Percentiles rank a stretch among this genome's conserved stretches.
phyloP scores from a whole-genome alignment of 1,140 invertebrate species.

The Arion vulgaris region DNA sequence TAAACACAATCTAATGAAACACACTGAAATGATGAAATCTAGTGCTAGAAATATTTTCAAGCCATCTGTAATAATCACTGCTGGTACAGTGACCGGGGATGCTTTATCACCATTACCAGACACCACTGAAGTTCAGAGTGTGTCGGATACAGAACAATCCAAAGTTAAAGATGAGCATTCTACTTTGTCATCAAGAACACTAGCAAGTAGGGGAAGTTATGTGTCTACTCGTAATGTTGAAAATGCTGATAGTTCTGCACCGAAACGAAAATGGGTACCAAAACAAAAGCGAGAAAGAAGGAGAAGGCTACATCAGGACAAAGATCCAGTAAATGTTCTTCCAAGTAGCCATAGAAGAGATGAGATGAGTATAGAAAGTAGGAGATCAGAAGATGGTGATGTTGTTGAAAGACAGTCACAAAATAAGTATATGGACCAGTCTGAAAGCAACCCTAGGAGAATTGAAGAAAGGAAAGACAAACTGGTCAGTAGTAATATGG shows the following conservation, averaged over 20 bases:
- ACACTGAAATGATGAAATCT: constrained; percentile 26
- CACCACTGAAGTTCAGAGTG: constrained; percentile 20
- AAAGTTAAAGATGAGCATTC: not conserved
- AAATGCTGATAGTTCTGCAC: not conserved
- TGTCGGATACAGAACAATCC: constrained; percentile 17
- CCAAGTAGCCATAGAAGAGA: not conserved
- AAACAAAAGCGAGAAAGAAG: constrained; percentile 1
- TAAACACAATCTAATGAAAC: constrained; percentile 14
- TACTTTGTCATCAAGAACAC: not conserved
- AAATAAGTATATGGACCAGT: not conserved
- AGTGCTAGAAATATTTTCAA: constrained; percentile 12
- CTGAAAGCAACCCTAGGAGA: not conserved
- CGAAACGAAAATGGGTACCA: constrained; percentile 19
- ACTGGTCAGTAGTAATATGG: not conserved
- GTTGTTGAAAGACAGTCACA: not conserved
- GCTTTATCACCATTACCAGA: constrained; percentile 25
- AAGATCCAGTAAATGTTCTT: not conserved
- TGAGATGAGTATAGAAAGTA: not conserved
- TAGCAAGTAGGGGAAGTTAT: not conserved
- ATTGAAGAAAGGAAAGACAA: not conserved
- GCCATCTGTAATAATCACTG: not conserved
- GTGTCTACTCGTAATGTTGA: not conserved
- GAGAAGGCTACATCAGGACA: not conserved
- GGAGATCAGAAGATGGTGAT: not conserved
- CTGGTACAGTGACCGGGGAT: not conserved